phyloP scores from a whole-genome alignment of 37 sponge, comb jelly and placozoan species.

The Hexactinellida sp. region DNA sequence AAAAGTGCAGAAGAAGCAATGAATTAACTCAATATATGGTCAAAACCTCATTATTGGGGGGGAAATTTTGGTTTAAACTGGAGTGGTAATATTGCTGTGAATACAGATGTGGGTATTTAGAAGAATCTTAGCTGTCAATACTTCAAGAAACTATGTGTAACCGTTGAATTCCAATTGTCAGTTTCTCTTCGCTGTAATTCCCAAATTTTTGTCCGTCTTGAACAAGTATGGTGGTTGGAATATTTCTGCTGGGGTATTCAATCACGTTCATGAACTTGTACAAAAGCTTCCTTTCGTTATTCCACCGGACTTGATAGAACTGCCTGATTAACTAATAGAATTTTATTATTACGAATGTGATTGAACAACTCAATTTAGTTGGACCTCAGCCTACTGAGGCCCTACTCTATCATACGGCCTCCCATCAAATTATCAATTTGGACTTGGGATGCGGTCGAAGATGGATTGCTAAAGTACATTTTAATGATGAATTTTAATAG shows the following conservation, averaged over 20 bases:
- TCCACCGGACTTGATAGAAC: not conserved
- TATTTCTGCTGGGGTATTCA: not conserved
- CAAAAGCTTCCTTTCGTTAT: not conserved
- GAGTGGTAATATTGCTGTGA: not conserved
- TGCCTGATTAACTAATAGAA: not conserved
- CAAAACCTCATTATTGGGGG: not conserved
- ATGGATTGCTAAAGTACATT: no score
- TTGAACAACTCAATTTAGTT: no score
- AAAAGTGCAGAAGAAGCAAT: not conserved
- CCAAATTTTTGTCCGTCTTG: not conserved
- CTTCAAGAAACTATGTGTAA: not conserved
- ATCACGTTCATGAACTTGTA: not conserved
- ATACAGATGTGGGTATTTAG: not conserved
- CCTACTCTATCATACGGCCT: not conserved
- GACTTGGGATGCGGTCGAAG: no score
- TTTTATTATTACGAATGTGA: no score
- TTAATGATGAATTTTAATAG: no score
- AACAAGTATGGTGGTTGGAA: not conserved
- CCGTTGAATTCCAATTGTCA: not conserved
- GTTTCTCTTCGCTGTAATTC: not conserved
- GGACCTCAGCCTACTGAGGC: not conserved
- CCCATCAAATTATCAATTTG: no score
- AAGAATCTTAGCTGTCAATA: not conserved
- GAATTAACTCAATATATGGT: not conserved
- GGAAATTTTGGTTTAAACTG: not conserved